A percentile compares a stretch with the other conserved stretches of the same genome.
phyloP scores from a whole-genome alignment of 2,888 invertebrate species.

The Callyntrura sp. region DNA sequence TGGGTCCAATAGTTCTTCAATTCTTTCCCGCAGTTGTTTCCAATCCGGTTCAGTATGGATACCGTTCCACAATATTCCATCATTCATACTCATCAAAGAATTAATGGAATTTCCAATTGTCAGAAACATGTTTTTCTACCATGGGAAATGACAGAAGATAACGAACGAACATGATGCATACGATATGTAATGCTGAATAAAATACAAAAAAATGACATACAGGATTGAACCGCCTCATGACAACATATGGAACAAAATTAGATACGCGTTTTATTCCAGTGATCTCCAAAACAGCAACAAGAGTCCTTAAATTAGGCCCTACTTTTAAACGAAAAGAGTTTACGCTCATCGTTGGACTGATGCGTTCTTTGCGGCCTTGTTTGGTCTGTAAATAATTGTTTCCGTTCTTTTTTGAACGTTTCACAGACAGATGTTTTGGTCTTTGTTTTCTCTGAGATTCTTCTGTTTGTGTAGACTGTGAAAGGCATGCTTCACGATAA shows the following conservation, averaged over 20 bases:
- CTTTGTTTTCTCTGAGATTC: no score
- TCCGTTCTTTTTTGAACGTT: neutral
- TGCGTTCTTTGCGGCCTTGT: neutral
- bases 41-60: neutral
- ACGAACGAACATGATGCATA: neutral
- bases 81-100: neutral
- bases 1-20: neutral
- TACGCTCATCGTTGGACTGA: neutral
- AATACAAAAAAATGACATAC: conserved; percentile 3
- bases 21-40: neutral
- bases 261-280: conserved; percentile 5
- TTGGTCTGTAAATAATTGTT: neutral
- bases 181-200: neutral
- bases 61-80: neutral
- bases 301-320: conserved; percentile 31
- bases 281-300: conserved; percentile 34
- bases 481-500: no score
- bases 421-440: no score
- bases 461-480: no score
- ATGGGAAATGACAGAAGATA: no score
- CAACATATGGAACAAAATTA: conserved; percentile 24
- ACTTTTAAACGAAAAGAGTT: neutral
- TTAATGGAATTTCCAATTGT: neutral
- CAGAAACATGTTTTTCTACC: neutral
- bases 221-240: conserved; percentile 48